These are phyloP conservation scores for Cryptocheilus praepositus DNA, from an alignment of 2,888 invertebrate species.

Conservation along the genomic window DNA sequence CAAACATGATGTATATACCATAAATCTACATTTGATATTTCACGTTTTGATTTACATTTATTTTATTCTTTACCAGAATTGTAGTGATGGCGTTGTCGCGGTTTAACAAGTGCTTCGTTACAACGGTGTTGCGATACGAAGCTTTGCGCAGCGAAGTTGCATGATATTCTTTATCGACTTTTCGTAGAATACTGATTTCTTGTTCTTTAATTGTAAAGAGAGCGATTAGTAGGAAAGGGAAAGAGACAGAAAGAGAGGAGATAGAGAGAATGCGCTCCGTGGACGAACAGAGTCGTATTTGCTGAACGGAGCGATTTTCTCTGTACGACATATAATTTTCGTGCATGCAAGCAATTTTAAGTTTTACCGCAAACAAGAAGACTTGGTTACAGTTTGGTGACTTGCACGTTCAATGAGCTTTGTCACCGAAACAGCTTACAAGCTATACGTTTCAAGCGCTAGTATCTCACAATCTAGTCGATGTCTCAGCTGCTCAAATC, in stretches of 20 bases:
- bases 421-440: not conserved
- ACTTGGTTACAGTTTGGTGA: not conserved
- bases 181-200: not conserved
- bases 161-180: not conserved
- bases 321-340: not conserved
- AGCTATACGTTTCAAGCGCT: too few relatives aligned
- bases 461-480: too few relatives aligned
- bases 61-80: not conserved
- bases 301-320: not conserved
- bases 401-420: not conserved
- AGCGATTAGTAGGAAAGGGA: too few relatives aligned
- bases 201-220: too few relatives aligned
- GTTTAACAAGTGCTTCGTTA: constrained; percentile 14
- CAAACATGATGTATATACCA: constrained; percentile 8
- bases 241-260: too few relatives aligned
- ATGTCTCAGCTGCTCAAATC: too few relatives aligned
- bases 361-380: not conserved
- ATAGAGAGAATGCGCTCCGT: not conserved
- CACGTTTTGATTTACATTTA: constrained; percentile 4
- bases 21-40: constrained; percentile 14
- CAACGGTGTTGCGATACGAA: constrained; percentile 18
- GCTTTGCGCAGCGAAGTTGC: constrained; percentile 6
- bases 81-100: constrained; percentile 2
- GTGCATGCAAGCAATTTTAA: not conserved
- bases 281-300: not conserved